Conservation (phyloP, 2,797 vertebrate species). For the Platalea minor region DNA sequence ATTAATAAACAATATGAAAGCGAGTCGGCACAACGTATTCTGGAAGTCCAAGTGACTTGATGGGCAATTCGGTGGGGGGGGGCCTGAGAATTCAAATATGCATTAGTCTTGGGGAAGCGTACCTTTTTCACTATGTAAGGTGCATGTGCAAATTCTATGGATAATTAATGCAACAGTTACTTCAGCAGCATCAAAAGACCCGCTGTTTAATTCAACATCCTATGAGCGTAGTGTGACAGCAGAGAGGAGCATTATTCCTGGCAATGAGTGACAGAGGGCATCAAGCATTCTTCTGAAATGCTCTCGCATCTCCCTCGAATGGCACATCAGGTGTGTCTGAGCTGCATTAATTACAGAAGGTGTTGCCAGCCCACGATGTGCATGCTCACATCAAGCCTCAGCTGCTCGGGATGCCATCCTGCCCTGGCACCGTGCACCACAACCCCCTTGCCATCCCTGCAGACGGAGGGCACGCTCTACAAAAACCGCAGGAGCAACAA, state of each 20-base stretch:
- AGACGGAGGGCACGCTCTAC: fast-evolving
- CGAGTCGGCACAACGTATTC: background rate
- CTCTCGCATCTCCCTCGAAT: background rate
- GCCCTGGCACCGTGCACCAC: fast-evolving
- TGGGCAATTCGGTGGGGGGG: background rate
- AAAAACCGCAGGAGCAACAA: too few species aligned
- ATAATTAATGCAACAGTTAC: slow-evolving; percentile 59
- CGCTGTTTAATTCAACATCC: slow-evolving; percentile 63
- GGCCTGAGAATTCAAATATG: background rate
- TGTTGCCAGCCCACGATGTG: background rate
- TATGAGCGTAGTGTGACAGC: background rate
- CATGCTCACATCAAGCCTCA: background rate
- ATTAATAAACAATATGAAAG: background rate
- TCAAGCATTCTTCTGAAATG: slow-evolving; percentile 23
- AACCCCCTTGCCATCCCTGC: fast-evolving
- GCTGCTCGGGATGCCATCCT: background rate
- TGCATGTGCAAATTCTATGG: slow-evolving; percentile 28
- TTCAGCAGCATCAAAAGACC: slow-evolving; percentile 46
- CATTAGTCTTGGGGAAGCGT: background rate
- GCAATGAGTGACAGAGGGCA: slow-evolving; percentile 44
- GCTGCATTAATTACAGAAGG: background rate
- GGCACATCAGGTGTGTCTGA: background rate
- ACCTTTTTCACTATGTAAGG: background rate
- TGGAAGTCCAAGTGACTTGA: fast-evolving
- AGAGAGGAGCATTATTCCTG: background rate